Base-by-base conservation (phyloP, 2,797 vertebrate genomes). In the Lithobates sylvaticus region DNA sequence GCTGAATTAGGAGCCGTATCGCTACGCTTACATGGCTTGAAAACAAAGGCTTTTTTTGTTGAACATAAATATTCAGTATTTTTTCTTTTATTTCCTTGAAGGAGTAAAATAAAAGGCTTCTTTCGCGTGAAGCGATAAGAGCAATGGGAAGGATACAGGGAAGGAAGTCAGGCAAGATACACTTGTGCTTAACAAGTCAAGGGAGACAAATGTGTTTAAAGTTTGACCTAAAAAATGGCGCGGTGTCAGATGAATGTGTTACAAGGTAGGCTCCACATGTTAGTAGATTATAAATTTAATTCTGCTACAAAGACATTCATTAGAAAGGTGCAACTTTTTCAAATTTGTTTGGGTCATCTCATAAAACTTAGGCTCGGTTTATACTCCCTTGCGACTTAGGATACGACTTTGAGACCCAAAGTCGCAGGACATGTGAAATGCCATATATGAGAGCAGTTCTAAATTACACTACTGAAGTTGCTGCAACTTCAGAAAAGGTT, bases 111-210 rank as follows among this genome's bases (percentile, higher is more conserved):
- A 67, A 21, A 54, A 67, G 10, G 34, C 61, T 16, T 26, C 73
- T 18, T 76, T 64, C 64, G 29, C 76, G 73, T 76, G 82, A 84
- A 34, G 23, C 0, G 82, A 76, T 54, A 32, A 50, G 34, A 50
- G 72, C 32, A 84, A 83, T 50, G 39, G 61, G 39, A 75, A 69
- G 81, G 61, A 76, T 50, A 26, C 44, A 64, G 72, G 73, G 71
- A 84, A 69, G 73, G 82, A 84, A 76, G 47, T 16, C 2, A 26
- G 67, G 13, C 27, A 58, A 84, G 64, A 76, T 76, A 76, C 1
- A n/a, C 1, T 84, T 68, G 74, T 76, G 64, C 61, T 74, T 44
- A 65, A 75, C 72, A 81, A 81, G 79, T 81, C 79, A 81, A 81
- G 79, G 71, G 79, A 68, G 71, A 81, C 79, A 83, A 75, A 83